These are phyloP conservation scores for Metopolophium dirhodum DNA, from an alignment of 1,140 invertebrate species.

Conservation along the genomic window DNA sequence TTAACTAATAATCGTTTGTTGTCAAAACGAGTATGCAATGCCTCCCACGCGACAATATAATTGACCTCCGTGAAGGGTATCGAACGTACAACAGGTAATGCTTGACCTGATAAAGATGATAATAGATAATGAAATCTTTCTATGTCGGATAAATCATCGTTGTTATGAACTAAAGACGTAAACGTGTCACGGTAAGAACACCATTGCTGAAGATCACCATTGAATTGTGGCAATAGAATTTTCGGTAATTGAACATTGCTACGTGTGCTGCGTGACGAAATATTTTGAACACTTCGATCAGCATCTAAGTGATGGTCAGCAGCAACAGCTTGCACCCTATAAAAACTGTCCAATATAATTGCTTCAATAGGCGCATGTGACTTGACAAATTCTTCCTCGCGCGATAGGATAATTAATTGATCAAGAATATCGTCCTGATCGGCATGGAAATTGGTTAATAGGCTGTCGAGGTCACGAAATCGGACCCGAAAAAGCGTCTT, in stretches of 20 bases:
- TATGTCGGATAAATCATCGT: background rate
- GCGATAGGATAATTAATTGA: background rate
- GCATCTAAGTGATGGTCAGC: background rate
- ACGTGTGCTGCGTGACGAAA: background rate
- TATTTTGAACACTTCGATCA: no score
- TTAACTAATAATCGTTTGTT: background rate
- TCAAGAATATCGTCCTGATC: background rate
- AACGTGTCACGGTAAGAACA: background rate
- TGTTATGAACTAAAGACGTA: background rate
- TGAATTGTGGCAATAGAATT: background rate
- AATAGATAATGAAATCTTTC: constrained; percentile 4
- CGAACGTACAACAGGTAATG: background rate
- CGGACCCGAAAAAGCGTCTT: background rate
- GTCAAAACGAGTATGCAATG: background rate
- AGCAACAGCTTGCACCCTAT: background rate
- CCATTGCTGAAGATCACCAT: background rate
- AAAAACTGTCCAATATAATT: background rate
- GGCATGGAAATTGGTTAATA: background rate
- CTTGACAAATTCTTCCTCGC: background rate
- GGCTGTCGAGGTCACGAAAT: background rate
- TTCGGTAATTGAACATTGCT: background rate
- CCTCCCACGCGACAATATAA: background rate
- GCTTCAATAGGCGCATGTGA: background rate
- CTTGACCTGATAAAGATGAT: background rate
- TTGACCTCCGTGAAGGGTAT: background rate